phyloP scores from a whole-genome alignment of 2,888 invertebrate genomes.

The Alsophila aescularia region DNA sequence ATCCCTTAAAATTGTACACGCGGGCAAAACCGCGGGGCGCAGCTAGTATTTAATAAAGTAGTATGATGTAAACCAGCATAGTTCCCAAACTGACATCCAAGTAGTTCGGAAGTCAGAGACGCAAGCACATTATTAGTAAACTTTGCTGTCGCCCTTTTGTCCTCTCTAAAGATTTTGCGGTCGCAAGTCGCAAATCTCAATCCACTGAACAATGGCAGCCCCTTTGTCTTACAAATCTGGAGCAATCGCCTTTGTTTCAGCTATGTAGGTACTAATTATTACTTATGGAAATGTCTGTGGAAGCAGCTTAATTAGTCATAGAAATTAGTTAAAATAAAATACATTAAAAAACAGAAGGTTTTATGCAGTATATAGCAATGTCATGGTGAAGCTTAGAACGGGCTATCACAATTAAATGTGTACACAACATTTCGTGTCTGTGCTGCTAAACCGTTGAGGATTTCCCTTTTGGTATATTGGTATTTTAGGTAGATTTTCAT shows the following conservation, averaged over 20 bases:
- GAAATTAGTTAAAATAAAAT: background rate
- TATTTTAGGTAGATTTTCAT: too few relatives aligned
- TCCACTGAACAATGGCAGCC: conserved; percentile 28
- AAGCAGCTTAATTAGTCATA: conserved; percentile 11
- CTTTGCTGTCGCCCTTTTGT: conserved; percentile 35
- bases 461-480: too few relatives aligned
- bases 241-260: conserved; percentile 25
- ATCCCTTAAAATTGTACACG: too few relatives aligned
- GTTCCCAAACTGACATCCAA: conserved; percentile 35
- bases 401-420: too few relatives aligned
- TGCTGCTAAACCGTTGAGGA: too few relatives aligned
- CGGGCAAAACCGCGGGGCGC: too few relatives aligned
- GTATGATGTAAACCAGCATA: conserved; percentile 22
- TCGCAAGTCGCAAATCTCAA: conserved; percentile 10
- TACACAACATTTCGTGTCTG: too few relatives aligned
- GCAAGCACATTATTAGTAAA: conserved; percentile 45
- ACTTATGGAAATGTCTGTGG: conserved; percentile 10
- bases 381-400: too few relatives aligned
- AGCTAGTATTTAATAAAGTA: too few relatives aligned
- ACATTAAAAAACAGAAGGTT: too few relatives aligned
- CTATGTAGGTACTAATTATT: conserved; percentile 22
- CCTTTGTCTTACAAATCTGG: conserved; percentile 34
- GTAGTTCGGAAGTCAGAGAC: conserved; percentile 27
- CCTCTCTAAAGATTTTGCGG: conserved; percentile 27
- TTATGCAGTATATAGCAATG: too few relatives aligned